Conservation (phyloP, 2,888 invertebrate genomes). For the Pyrgus malvae region DNA sequence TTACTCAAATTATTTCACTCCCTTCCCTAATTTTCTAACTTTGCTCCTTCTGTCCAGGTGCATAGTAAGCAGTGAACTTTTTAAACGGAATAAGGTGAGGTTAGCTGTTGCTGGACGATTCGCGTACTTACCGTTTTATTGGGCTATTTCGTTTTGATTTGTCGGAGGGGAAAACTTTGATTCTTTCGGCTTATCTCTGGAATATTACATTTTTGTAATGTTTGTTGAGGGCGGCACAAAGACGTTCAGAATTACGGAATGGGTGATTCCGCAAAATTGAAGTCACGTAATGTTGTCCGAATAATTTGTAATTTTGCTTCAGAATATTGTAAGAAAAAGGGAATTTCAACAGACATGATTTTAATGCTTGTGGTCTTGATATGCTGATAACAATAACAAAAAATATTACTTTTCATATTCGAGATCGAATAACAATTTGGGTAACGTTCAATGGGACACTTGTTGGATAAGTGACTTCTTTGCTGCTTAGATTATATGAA, state of each 20-base stretch:
- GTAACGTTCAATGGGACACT: too few species aligned
- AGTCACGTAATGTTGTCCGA: slow-evolving; percentile 8
- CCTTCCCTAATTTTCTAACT: slow-evolving; percentile 65
- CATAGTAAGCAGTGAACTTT: slow-evolving; percentile 66
- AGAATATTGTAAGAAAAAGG: too few species aligned
- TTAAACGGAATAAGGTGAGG: slow-evolving; percentile 55
- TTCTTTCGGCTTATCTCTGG: slow-evolving; percentile 23
- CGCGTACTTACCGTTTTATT: slow-evolving; percentile 55
- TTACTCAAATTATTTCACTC: slow-evolving; percentile 73
- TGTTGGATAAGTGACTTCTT: too few species aligned
- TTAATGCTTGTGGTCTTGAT: too few species aligned
- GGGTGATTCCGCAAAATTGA: slow-evolving; percentile 16
- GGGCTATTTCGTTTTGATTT: slow-evolving; percentile 59
- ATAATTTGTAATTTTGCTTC: neutral
- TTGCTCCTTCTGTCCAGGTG: slow-evolving; percentile 67
- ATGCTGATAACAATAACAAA: too few species aligned
- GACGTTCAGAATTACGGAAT: slow-evolving; percentile 20
- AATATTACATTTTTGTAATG: slow-evolving; percentile 31
- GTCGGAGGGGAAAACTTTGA: slow-evolving; percentile 36
- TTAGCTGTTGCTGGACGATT: slow-evolving; percentile 52
- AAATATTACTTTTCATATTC: too few species aligned
- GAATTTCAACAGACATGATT: too few species aligned
- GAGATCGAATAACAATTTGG: too few species aligned
- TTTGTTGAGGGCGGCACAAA: slow-evolving; percentile 17
- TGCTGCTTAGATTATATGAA: too few species aligned